Evolutionary conservation across 2,888 invertebrate species (phyloP), one percentile per base, ranked within the genome.

Genomic region (Leptura quadrifasciata): DNA sequence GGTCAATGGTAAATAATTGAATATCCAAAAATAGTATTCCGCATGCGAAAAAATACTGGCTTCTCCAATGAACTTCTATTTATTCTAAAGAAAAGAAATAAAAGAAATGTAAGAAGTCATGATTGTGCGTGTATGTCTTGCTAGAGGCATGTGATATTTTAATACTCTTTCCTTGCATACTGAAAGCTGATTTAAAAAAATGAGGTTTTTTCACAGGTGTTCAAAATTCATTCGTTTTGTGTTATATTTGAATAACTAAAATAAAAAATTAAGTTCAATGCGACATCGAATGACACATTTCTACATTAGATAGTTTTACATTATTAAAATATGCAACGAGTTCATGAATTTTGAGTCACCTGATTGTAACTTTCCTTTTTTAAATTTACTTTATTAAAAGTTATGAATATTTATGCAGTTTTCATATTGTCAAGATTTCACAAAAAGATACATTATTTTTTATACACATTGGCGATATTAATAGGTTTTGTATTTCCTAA

Each of bases 91-190:
- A 35, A 57, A 57, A 31, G 12, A 58, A 69, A 69, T 60, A 73
- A 70, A 76, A 75, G 63, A 75, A 79, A 77, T 74, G 55, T 64
- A 55, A 73, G 52, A 75, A 76, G 73, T 87, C 91, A 91, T 91
- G 91, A 91, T 90, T 92, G 92, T 91, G 93, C 92, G 89, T 93
- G 93, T 85, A 81, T 78, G 39, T 72, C 64, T 74, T 72, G 74
- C 58, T 35, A 27, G 61, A 35, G 35, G 61, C 35, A 35, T 63
- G 18, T 63, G 61, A 35, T 35, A 18, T 18, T 63, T 17, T 61
- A n/a, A n/a, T 31, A 24, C n/a, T n/a, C n/a, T n/a, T 61, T 35
- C 35, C 61, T 63, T 35, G 35, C 35, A 35, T 35, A 12, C 61
- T 18, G 61, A 63, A 63, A 35, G 61, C 61, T 63, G 35, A 63